Base-by-base conservation (phyloP, 2,113 vertebrate species). In the Malaclemys terrapin region DNA sequence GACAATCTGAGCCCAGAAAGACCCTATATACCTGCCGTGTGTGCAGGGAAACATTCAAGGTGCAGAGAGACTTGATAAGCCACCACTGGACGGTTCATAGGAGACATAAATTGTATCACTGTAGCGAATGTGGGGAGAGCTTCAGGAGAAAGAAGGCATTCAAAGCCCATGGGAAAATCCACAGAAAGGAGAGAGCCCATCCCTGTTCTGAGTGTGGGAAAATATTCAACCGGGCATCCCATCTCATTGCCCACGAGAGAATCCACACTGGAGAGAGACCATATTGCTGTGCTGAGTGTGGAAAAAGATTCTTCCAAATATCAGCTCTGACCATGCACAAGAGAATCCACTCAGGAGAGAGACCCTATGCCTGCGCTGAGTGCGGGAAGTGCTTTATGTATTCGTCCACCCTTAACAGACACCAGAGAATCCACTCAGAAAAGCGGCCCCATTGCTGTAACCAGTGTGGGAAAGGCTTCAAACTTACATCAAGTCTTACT, bases 231-330 rank as follows among this genome's bases (percentile, higher is more conserved):
- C 97, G 97, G 83, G 97, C 96, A 53, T 97, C 97, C 47, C 97
- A 96, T 35, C 97, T 98, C 79, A 96, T 96, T 76, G 97, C 95
- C 62, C 97, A 98, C 80, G 95, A 97, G 87, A 90, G 97, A 93
- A 98, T 96, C 31, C 97, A 98, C 85, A 97, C 97, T 45, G 96
- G 97, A 90, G 97, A 98, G 83, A 98, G 97, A 85, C 97, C 97
- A 14, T 98, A 98, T 81, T 87, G 62, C 11, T 98, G 98, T 62
- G 75, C 87, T 25, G 96, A 96, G 80, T 98, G 97, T 54, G 97
- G 97, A 49, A 98, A 97, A 91, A 96, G 95, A 59, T 98, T 98
- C 81, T 97, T 94, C 75, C 94, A 97, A 78, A 98, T 96, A 47
- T 97, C 97, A 16, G 97, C 96, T 78, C 97, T 98, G 59, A 97